phyloP scores from a whole-genome alignment of 92 coral and sea anemone species.

The Zoanthus sociatus region DNA sequence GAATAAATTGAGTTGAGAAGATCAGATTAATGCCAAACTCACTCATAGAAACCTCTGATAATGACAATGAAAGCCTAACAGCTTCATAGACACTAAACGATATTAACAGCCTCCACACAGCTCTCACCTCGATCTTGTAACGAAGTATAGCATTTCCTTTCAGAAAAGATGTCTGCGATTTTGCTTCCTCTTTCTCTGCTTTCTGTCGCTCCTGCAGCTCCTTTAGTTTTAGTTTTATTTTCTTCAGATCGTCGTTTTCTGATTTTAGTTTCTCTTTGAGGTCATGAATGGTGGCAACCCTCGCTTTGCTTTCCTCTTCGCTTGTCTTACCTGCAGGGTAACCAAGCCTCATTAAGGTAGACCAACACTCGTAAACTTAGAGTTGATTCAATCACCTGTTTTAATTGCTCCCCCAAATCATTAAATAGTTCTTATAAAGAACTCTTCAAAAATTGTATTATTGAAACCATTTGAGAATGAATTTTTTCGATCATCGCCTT shows the following conservation, averaged over 20 bases:
- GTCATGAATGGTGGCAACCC: constrained; percentile 90
- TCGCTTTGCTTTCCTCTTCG: constrained; percentile 89
- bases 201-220: constrained; percentile 96
- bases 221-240: constrained; percentile 91
- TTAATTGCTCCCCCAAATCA: too few species aligned
- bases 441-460: too few species aligned
- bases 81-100: background rate
- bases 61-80: background rate
- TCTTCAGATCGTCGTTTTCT: constrained; percentile 95
- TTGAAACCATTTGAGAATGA: too few species aligned
- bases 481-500: too few species aligned
- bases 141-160: constrained; percentile 97
- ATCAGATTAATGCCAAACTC: background rate
- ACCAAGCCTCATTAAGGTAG: background rate
- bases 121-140: constrained; percentile 86
- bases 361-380: too few species aligned
- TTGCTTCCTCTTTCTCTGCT: constrained; percentile 97
- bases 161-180: constrained; percentile 91
- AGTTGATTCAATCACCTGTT: too few species aligned
- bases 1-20: too few species aligned
- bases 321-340: constrained; percentile 79
- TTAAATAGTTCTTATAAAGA: too few species aligned
- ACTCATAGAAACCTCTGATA: background rate
- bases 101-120: background rate
- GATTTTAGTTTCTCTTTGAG: constrained; percentile 92